Conservation (phyloP, 2,113 vertebrate species). For the Heterochromis multidens region DNA sequence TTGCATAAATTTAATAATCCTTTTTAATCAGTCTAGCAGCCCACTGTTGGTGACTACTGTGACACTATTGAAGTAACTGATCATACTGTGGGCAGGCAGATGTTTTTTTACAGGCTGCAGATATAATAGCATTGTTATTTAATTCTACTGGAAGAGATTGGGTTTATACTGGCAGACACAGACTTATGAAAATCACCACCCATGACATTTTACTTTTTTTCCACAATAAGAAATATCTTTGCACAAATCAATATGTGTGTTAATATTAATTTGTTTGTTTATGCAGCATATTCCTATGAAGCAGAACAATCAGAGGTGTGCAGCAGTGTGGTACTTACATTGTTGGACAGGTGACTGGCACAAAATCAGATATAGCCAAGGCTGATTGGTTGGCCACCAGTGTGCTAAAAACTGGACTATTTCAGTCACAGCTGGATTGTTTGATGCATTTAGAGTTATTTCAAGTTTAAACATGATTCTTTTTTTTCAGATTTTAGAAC, state of each 20-base stretch:
- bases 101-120: background rate
- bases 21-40: background rate
- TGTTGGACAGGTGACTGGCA: background rate
- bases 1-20: background rate
- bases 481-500: background rate
- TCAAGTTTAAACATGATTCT: background rate
- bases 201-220: background rate
- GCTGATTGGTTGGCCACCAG: background rate
- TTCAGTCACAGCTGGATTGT: background rate
- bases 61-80: background rate
- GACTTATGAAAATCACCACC: background rate
- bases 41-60: background rate
- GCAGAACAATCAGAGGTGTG: background rate
- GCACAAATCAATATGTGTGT: background rate
- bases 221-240: background rate
- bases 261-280: background rate
- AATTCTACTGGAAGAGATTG: background rate
- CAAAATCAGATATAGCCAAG: background rate
- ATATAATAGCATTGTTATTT: background rate
- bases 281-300: background rate
- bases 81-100: background rate
- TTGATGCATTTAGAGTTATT: background rate
- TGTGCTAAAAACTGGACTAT: background rate
- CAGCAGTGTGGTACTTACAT: background rate
- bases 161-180: background rate